Evolutionary conservation across 2,797 vertebrate genomes (phyloP), one percentile per base, ranked within the genome.

Genomic region (Antrozous pallidus): DNA sequence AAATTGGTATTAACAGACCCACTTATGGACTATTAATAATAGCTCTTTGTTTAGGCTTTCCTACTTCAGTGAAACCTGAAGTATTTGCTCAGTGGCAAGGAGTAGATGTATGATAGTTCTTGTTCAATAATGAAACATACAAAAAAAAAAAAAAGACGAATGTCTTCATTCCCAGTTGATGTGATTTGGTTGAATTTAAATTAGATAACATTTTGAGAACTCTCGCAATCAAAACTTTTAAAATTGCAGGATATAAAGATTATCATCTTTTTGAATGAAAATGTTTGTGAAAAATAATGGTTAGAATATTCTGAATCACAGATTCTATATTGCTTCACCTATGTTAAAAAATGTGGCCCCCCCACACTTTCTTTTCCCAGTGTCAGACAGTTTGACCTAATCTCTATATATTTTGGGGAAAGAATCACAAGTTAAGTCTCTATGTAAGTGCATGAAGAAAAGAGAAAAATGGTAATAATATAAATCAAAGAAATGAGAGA

Each of bases 401-500:
- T 16, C 3, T 40, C 31, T 13, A 49, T 3, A 22, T 73, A 31
- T 56, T 67, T 94, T 65, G 1, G n/a, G 3, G 2, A 0, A 81
- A 94, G 22, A 92, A 49, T 92, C 90, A 88, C 13, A 81, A 16
- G 3, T 73, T 94, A 61, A 10, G 89, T 88, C 74, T 94, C 33
- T 84, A 54, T 61, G 22, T 75, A 82, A 63, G 38, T 47, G 65
- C 6, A 84, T 8, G 22, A 13, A 83, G 14, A 56, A 80, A 16
- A 13, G 0, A 88, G 65, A 94, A 95, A 95, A 97, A 77, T 61
- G 28, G 0, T 79, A 78, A 7, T 33, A 8, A 13, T 16, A 13
- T 56, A 1, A 36, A 8, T 70, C 89, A 92, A 16, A 5, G 45
- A 36, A 1, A 85, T 3, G 9, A 73, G 42, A 80, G 51, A 82